Evolutionary conservation across 2,797 vertebrate genomes (phyloP), one percentile per base, ranked within the genome.

Genomic region (Rhinoraja longicauda): DNA sequence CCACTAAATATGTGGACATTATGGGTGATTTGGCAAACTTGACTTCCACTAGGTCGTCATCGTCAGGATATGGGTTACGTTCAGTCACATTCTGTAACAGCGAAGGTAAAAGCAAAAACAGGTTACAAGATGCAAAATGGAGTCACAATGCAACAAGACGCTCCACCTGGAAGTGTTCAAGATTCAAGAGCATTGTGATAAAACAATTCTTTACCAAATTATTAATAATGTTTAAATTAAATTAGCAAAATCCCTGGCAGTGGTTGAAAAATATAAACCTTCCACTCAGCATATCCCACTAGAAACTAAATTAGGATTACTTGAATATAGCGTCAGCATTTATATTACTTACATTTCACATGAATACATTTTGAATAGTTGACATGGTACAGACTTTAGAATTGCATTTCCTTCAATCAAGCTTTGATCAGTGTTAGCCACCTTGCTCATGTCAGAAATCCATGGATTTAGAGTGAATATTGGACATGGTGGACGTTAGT

Each of bases 1-100:
- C 99, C 94, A 99, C 98, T 9, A 99, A 97, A 95, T 99, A 99
- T 0, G 99, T 99, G 93, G 99, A 99, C 98, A 99, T 99, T 93
- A 98, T 95, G 86, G 99, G 98, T 0, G 98, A 98, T 93, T 98
- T 97, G 93, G 97, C 98, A 59, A 99, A 99, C 95, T 98, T 98
- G 94, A 99, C 97, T 94, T 99, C 98, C 95, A 99, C 96, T 29
- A 99, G 97, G 95, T 96, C 97, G 90, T 97, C 98, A n/a, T 99
- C 98, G 1, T 98, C 98, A 1, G 98, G 97, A 95, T 98, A 98
- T 67, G 98, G 98, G 96, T 98, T 98, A 94, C 98, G 97, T 93
- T 99, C 98, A 81, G 98, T 95, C 94, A 98, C 97, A 94, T 99
- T 99, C 99, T 99, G 95, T 21, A 93, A 13, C 64, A 91, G 73